Base-by-base conservation (phyloP, 2,113 vertebrate species). In the Gasterosteus nipponicus region DNA sequence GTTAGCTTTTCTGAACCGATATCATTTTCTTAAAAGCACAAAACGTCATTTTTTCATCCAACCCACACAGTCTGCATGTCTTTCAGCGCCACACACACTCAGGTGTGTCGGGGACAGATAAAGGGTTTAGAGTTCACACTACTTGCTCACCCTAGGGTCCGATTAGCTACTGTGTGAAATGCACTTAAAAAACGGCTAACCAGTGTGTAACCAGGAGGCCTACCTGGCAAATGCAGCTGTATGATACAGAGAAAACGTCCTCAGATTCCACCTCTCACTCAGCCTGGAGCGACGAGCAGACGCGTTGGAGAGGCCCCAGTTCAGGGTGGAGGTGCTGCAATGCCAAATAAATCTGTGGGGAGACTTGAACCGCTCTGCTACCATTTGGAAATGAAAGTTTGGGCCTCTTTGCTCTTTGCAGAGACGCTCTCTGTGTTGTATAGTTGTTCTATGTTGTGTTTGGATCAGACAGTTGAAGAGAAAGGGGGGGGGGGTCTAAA, bases 41-140 rank as follows among this genome's bases (percentile, higher is more conserved):
- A 15, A 31, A 22, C 11, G 2, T 63, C 18, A 14, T 14, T 18
- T 46, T n/a, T 67, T 15, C n/a, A 38, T 35, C 16, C 5, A 18
- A 16, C 16, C 54, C 10, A 15, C 10, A 44, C 22, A 8, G 33
- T 9, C 64, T 15, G 47, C 2, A 8, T 51, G 33, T 10, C 33
- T 62, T 22, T 38, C 35, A 14, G n/a, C 71, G 44, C 7, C 3
- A 22, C 29, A 33, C 18, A n/a, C 42, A 16, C 22, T 26, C 65
- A 35, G 33, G 44, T 22, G 8, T 77, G 59, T 70, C 39, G 14
- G 58, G 3, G 47, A 22, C 44, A 41, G 76, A 66, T 72, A 65
- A 72, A 26, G 7, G 44, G 61, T 42, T 72, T 78, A 59, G 6
- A 38, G 12, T 57, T 53, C 42, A 39, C 58, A 49, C 58, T 46